Conservation (phyloP, 2,888 invertebrate genomes). For the Calliopum simillimum region DNA sequence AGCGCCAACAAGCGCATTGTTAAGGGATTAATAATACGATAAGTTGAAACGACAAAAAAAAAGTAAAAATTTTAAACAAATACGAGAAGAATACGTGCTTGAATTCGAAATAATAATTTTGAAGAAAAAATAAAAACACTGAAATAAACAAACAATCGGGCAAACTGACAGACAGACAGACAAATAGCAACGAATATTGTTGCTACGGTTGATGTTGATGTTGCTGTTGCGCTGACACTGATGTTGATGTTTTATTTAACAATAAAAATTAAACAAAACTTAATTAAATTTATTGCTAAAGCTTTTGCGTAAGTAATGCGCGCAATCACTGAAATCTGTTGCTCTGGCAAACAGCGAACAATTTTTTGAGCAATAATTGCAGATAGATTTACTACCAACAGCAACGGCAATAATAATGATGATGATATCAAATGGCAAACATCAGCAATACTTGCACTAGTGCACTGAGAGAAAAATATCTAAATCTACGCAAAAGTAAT, state of each 20-base stretch:
- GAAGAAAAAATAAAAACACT: background rate
- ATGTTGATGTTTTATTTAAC: slow-evolving; percentile 17
- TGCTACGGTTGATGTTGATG: background rate
- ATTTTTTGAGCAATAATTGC: slow-evolving; percentile 28
- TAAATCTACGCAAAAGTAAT: background rate
- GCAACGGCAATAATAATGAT: background rate
- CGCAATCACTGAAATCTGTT: background rate
- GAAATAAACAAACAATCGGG: background rate
- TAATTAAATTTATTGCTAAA: slow-evolving; percentile 37
- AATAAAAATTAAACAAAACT: slow-evolving; percentile 33
- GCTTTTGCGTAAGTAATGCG: slow-evolving; percentile 27
- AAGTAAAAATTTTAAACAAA: slow-evolving; percentile 7
- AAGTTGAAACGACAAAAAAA: background rate
- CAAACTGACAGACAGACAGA: background rate
- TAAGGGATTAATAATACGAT: slow-evolving; percentile 7
- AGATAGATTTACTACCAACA: slow-evolving; percentile 16
- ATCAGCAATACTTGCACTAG: background rate
- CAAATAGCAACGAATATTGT: background rate
- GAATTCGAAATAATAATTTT: slow-evolving; percentile 1
- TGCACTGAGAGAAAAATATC: background rate
- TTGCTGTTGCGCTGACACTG: background rate
- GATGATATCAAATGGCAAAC: slow-evolving; percentile 11
- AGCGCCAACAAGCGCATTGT: slow-evolving; percentile 2
- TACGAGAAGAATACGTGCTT: slow-evolving; percentile 24
- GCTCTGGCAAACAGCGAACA: background rate